Percentiles rank a stretch among this genome's conserved stretches.
phyloP scores from a whole-genome alignment of 2,888 invertebrate genomes.

The Coenonympha glycerion region DNA sequence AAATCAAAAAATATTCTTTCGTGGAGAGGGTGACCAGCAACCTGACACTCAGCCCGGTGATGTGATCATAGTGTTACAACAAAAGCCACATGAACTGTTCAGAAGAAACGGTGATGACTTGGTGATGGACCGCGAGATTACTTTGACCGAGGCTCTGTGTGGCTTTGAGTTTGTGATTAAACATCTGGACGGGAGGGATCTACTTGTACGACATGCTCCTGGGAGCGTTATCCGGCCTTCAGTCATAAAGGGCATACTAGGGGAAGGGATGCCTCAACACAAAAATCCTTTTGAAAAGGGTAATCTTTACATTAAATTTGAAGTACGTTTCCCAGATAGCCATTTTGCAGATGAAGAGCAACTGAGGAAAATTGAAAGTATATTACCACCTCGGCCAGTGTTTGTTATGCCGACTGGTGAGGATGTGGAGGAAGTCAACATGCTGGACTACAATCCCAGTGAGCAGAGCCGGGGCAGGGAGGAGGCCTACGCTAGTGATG shows the following conservation, averaged over 20 bases:
- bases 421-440: conserved; percentile 89
- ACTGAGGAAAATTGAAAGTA: conserved; percentile 80
- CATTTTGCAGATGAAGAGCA: conserved; percentile 83
- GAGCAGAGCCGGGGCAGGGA: conserved; percentile 74
- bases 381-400: conserved; percentile 83
- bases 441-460: conserved; percentile 83
- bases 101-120: conserved; percentile 85
- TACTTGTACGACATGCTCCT: conserved; percentile 84
- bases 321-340: conserved; percentile 88
- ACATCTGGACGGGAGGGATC: conserved; percentile 91
- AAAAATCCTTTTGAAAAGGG: conserved; percentile 91
- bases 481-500: conserved; percentile 84
- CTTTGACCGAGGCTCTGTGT: conserved; percentile 91
- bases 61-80: conserved; percentile 89
- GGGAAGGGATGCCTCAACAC: conserved; percentile 93
- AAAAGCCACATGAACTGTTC: conserved; percentile 86
- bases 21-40: conserved; percentile 93
- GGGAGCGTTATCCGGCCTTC: conserved; percentile 91
- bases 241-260: conserved; percentile 83
- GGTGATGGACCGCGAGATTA: conserved; percentile 83
- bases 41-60: conserved; percentile 91
- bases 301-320: conserved; percentile 90
- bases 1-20: conserved; percentile 88
- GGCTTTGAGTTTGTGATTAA: conserved; percentile 90
- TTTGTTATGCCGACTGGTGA: conserved; percentile 85